Evolutionary conservation across 1,140 invertebrate genomes (phyloP), one percentile per base, ranked within the genome.

Genomic region (Cepaea nemoralis): DNA sequence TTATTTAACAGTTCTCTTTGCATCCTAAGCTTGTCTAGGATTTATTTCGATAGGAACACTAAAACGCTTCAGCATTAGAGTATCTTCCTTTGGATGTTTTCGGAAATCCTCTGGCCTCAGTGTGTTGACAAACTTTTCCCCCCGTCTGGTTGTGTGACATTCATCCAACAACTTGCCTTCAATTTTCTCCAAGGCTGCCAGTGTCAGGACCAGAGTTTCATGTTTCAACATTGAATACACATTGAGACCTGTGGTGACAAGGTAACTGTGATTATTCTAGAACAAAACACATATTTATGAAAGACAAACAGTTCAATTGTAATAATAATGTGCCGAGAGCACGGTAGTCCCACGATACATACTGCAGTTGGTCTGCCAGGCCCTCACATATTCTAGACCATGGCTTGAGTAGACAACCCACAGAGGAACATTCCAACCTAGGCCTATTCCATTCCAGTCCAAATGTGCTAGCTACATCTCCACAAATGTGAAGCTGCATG

Each of bases 161-260:
- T 95, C 94, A 84, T 93, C 94, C n/a, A 99, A 88, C 40, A 99
- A 87, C 91, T 95, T 95, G 77, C 96, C 93, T 93, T 99, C 97
- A 84, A 99, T 94, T 85, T 93, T 93, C 87, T 97, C 94, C 0
- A 96, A 94, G 16, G 98, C 97, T 69, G 93, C 92, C 84, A 95
- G 91, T 1, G 98, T 99, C 0, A 99, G 89, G 0, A 99, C 95
- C 24, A 99, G 89, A 0, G 98, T 99, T 81, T 97, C 95, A 92
- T 99, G 96, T 93, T 99, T 99, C 48, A 99, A 90, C 96, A 99
- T 98, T 76, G 93, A 94, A 87, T 92, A 90, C 93, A 98, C 93
- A 91, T 95, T 95, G 55, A 95, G 88, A 75, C 94, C 93, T 93
- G 85, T 12, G 35, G 88, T 86, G 42, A 83, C 70, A 87, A 84